Evolutionary conservation across 1,140 invertebrate genomes (phyloP), one percentile per base, ranked within the genome.

Genomic region (Linepithema humile): DNA sequence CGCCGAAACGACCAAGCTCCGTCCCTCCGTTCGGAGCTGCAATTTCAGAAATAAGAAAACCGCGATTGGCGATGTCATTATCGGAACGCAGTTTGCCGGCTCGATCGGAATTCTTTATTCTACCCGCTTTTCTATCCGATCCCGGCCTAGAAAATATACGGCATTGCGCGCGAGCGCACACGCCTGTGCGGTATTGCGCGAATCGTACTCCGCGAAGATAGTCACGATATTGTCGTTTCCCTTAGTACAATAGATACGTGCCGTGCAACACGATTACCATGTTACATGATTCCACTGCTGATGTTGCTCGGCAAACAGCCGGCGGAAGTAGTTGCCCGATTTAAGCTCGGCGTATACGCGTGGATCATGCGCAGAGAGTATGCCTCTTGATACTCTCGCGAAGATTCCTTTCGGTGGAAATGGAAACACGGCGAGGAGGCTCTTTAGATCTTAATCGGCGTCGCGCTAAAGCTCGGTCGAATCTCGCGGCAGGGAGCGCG

Each of bases 381-480:
- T 35, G 35, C 23, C 50, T n/a, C 15, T 3, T 17, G 23, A 26
- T n/a, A 12, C 32, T 12, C 45, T 69, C 69, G 26, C 77, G 3
- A 17, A 38, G 29, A 73, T 82, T 72, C 74, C 29, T 20, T 60
- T 53, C 53, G 55, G 15, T 23, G 55, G 70, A 82, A 82, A 73
- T 74, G 53, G 78, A 74, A 74, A 74, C 40, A 82, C 55, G 69
- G 29, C 43, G 64, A 69, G 35, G 20, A 23, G 48, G 35, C 64
- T 55, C 75, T 80, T 70, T 80, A 70, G 75, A 80, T 80, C 75
- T 80, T 70, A 70, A 80, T 80, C 75, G 75, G 48, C 35, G 3
- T 3, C 32, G 40, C 20, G 53, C 60, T 82, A 73, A 82, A 82
- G 20, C 55, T 15, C n/a, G 40, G 32, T 45, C 69, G 32, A 65